Evolutionary conservation across 2,888 invertebrate species (phyloP), one percentile per base, ranked within the genome.

Genomic region (Schrankia costaestrigalis): DNA sequence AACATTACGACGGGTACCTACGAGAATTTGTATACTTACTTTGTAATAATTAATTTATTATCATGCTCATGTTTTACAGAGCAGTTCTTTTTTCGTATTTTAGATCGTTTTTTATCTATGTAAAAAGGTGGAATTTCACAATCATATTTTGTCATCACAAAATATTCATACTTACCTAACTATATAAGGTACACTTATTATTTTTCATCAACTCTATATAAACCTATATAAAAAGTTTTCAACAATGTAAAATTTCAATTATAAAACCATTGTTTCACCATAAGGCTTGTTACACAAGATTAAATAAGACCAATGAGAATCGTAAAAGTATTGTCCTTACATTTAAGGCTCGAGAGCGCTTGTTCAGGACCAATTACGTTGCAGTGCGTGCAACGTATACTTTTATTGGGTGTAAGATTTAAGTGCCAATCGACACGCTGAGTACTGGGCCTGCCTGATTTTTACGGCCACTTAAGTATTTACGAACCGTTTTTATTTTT

Each of bases 351-450:
- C 65, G 63, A 63, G 64, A 58, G 67, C 68, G 70, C 74, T 68
- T 63, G 68, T 73, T 69, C 73, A 71, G 77, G 75, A 79, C 86
- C 86, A 87, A 87, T 86, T 85, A 85, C 84, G 69, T 71, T 58
- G 66, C 69, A 67, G 66, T 65, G 63, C 68, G 72, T 63, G 63
- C 70, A 74, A 72, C 78, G 71, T 72, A 79, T 72, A 78, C 78
- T 78, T 86, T 86, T 85, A 86, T 86, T 87, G 86, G 86, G 83
- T 84, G 84, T 75, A 84, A 80, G 74, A 79, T 84, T 85, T 85
- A 85, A 85, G 84, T 87, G 85, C 78, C 77, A 75, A 72, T 78
- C 78, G 80, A 78, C 83, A 82, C 82, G 80, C 71, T 56, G 68
- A 68, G 64, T 57, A 71, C 67, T 65, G 68, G 66, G 60, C 69